Evolutionary conservation across 2,797 vertebrate genomes (phyloP).

Genomic region (Diplodus puntazzo): DNA sequence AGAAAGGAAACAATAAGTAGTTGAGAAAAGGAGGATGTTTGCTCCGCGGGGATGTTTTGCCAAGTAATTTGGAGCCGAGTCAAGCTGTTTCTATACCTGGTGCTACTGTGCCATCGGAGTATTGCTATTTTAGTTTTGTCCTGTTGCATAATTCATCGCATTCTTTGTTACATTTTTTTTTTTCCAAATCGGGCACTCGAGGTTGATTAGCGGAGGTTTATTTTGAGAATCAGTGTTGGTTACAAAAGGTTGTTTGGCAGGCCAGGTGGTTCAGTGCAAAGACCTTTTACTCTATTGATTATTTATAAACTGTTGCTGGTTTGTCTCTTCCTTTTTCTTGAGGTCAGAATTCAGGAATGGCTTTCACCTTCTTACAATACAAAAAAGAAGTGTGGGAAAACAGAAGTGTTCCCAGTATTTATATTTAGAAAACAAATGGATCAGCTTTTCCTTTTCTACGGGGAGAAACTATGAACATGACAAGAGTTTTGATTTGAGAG

Average conservation of each 20-base stretch:
- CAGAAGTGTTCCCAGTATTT: slow-evolving; percentile 1
- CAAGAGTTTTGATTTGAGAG: neutral
- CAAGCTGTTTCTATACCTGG: slow-evolving; percentile 74
- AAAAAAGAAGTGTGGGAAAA: slow-evolving; percentile 5
- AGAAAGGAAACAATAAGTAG: slow-evolving; percentile 78
- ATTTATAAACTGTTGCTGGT: slow-evolving; percentile 58
- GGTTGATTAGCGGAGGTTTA: slow-evolving; percentile 63
- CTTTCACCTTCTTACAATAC: slow-evolving; percentile 11
- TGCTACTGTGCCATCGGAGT: slow-evolving; percentile 60
- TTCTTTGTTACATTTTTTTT: slow-evolving; percentile 61
- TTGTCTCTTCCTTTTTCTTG: slow-evolving; percentile 34
- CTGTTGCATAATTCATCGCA: slow-evolving; percentile 66
- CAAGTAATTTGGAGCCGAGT: slow-evolving; percentile 72
- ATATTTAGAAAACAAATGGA: neutral
- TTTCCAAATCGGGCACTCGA: slow-evolving; percentile 35
- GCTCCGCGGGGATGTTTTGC: slow-evolving; percentile 77
- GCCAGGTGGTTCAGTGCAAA: slow-evolving; percentile 29
- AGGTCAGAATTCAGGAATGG: slow-evolving; percentile 7
- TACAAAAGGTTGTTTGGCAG: slow-evolving; percentile 55
- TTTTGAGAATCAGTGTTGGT: slow-evolving; percentile 64
- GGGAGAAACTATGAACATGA: neutral
- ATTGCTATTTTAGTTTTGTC: slow-evolving; percentile 70
- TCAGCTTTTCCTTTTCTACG: neutral
- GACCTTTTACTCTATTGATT: slow-evolving; percentile 61
- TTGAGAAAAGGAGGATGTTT: slow-evolving; percentile 83